phyloP scores from a whole-genome alignment of 2,888 invertebrate genomes.

The Xestia sexstrigata region DNA sequence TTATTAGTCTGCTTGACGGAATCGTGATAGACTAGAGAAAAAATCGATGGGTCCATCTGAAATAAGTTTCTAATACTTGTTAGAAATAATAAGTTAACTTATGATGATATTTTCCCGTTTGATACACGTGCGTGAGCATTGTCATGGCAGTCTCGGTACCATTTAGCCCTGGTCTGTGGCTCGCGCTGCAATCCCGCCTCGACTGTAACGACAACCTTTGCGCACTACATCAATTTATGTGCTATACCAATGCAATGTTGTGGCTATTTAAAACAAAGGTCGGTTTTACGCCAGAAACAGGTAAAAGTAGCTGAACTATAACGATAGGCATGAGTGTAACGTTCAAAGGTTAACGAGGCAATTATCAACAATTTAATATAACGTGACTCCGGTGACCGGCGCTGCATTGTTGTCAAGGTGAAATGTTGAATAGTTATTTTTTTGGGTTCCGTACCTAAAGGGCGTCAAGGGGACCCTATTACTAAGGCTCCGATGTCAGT shows the following conservation, averaged over 20 bases:
- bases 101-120: not conserved
- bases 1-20: not conserved
- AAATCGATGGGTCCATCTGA: not conserved
- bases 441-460: not conserved
- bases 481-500: not conserved
- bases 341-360: conserved; percentile 76
- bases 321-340: conserved; percentile 67
- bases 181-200: not conserved
- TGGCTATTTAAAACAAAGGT: conserved; percentile 37
- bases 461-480: not conserved
- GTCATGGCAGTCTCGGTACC: not conserved
- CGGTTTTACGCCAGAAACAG: conserved; percentile 35
- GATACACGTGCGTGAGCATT: not conserved
- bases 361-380: conserved; percentile 75
- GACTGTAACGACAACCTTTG: not conserved
- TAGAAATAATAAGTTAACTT: not conserved
- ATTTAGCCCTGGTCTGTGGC: not conserved
- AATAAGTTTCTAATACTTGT: not conserved
- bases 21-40: not conserved
- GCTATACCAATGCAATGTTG: conserved; percentile 29
- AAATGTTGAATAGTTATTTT: conserved; percentile 64
- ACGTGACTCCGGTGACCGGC: conserved; percentile 72
- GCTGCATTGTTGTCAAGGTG: conserved; percentile 75
- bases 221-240: not conserved
- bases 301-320: conserved; percentile 45